phyloP scores from a whole-genome alignment of 2,888 invertebrate genomes.

The Tachina lurida region DNA sequence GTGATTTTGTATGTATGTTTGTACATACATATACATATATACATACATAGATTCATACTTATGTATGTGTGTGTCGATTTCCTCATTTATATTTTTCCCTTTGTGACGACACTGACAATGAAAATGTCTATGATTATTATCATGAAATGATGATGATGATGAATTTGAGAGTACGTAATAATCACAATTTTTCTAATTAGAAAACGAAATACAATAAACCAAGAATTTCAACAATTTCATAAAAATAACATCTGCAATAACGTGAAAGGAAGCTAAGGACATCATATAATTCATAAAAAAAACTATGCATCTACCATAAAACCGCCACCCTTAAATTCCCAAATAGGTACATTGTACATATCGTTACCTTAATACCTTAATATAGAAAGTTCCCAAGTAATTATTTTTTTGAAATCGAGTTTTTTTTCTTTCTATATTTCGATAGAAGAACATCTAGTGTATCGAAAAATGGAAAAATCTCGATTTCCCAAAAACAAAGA shows the following conservation, averaged over 20 bases:
- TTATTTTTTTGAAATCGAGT: no score
- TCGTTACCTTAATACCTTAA: no score
- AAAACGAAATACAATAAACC: constrained; percentile 49
- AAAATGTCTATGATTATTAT: constrained; percentile 5
- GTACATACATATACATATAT: neutral
- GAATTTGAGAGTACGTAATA: constrained; percentile 18
- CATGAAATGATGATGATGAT: constrained; percentile 6
- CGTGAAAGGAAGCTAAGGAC: constrained; percentile 11
- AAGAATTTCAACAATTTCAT: constrained; percentile 46
- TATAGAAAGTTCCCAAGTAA: no score
- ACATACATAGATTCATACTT: neutral
- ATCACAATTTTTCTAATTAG: constrained; percentile 58
- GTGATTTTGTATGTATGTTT: neutral
- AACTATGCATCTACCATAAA: neutral
- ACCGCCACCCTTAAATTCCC: neutral
- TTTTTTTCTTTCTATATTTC: no score
- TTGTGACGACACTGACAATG: constrained; percentile 35
- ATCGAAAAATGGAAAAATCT: no score
- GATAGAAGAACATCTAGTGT: no score
- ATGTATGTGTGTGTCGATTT: neutral
- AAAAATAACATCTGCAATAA: constrained; percentile 61
- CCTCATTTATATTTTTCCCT: neutral
- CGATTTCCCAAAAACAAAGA: no score
- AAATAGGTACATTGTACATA: no score
- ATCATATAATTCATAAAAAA: neutral